phyloP scores from a whole-genome alignment of 2,888 invertebrate species.

The Papilio elwesi region DNA sequence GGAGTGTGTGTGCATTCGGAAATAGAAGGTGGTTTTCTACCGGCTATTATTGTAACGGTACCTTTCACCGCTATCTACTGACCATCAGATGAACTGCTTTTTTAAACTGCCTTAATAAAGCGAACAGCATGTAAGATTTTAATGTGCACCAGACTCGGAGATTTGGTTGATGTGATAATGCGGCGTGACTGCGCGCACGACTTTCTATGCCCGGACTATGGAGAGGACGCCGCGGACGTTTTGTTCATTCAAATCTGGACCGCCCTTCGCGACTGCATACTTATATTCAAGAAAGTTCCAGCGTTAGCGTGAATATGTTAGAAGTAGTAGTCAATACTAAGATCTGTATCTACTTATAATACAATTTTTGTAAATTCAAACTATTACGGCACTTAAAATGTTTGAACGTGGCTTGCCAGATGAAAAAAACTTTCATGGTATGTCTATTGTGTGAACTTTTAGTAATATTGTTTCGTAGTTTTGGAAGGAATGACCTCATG shows the following conservation, averaged over 20 bases:
- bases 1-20: constrained; percentile 53
- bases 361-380: not conserved
- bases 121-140: constrained; percentile 80
- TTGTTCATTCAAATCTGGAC: constrained; percentile 59
- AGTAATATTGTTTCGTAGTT: no score
- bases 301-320: not conserved
- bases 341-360: not conserved
- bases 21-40: constrained; percentile 71
- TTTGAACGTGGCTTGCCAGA: not conserved
- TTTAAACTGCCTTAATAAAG: constrained; percentile 77
- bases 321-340: not conserved
- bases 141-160: constrained; percentile 74
- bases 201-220: constrained; percentile 71
- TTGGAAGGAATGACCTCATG: no score
- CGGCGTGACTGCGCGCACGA: constrained; percentile 78
- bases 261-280: constrained; percentile 49
- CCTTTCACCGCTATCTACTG: constrained; percentile 83
- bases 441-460: no score
- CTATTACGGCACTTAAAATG: not conserved
- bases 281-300: not conserved
- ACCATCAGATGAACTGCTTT: constrained; percentile 80
- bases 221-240: constrained; percentile 58
- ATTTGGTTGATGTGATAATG: constrained; percentile 80
- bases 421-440: no score
- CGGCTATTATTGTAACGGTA: constrained; percentile 79